phyloP scores from a whole-genome alignment of 1,140 invertebrate species.

The Drosophila saltans region DNA sequence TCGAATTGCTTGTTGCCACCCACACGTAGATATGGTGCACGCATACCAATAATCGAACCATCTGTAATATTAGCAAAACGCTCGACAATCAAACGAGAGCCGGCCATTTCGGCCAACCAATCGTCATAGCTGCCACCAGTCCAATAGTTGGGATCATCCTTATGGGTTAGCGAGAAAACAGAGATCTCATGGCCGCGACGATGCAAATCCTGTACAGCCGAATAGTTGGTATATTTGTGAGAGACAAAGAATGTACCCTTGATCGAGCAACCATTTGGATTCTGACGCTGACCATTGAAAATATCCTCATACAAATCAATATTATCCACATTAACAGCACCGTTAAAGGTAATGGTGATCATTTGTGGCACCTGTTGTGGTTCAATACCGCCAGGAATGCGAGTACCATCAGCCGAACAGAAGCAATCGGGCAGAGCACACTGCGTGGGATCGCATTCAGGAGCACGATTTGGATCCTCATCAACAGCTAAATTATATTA shows the following conservation, averaged over 20 bases:
- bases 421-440: slow-evolving; percentile 96
- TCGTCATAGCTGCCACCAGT: slow-evolving; percentile 93
- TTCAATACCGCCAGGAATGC: slow-evolving; percentile 93
- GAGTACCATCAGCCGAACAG: slow-evolving; percentile 95
- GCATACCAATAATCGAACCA: slow-evolving; percentile 93
- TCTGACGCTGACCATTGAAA: slow-evolving; percentile 93
- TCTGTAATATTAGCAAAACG: slow-evolving; percentile 96
- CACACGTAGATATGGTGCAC: slow-evolving; percentile 94
- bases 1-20: slow-evolving; percentile 97
- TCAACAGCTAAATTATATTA: slow-evolving; percentile 88
- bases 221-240: slow-evolving; percentile 98
- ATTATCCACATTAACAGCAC: slow-evolving; percentile 96
- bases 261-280: slow-evolving; percentile 97
- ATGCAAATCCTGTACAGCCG: slow-evolving; percentile 95
- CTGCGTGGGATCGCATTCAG: slow-evolving; percentile 94
- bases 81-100: slow-evolving; percentile 93
- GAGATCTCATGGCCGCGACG: slow-evolving; percentile 96
- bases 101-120: slow-evolving; percentile 98
- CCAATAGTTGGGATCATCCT: slow-evolving; percentile 96
- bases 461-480: slow-evolving; percentile 93
- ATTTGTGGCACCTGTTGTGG: slow-evolving; percentile 95
- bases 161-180: slow-evolving; percentile 96
- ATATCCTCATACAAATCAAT: slow-evolving; percentile 95
- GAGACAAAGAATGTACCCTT: slow-evolving; percentile 97
- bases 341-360: slow-evolving; percentile 97